Base-by-base conservation (phyloP, 2,888 invertebrate species). In the Spicauda simplicius region DNA sequence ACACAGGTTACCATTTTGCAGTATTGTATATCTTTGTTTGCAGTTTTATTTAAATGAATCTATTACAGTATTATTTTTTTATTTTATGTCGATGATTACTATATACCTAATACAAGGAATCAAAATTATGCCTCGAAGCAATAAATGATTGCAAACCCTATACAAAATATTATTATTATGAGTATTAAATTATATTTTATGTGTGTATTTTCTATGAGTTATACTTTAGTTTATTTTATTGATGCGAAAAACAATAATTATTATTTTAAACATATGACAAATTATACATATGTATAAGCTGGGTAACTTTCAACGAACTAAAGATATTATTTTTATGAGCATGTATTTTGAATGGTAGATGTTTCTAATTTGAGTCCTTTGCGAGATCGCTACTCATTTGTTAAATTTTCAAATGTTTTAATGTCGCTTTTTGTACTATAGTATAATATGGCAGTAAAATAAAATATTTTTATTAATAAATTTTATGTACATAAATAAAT, bases 51-150 rank as follows among this genome's bases (percentile, higher is more conserved):
- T 48, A 76, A 72, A 74, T 76, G 75, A 76, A 76, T 78, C 77
- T 73, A 70, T 60, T 71, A 78, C 84, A 85, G 87, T 87, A 87
- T 87, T 86, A 86, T 80, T 25, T 81, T 16, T 78, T 79, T 60
- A 75, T 77, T 77, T 77, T 75, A 73, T 75, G 77, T 74, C 71
- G 72, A 71, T 71, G 68, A 72, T 70, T 73, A 75, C 76, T 77
- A 76, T 78, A 73, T 72, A 70, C 74, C 80, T 80, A 80, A 82
- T 84, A 79, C 33, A 64, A 75, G 80, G 76, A 73, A 75, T 75
- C 74, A 53, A 67, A 11, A 33, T 18, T 25, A 37, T 64, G 25
- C 58, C 19, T 58, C 8, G 18, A 45, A 58, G n/a, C 30, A 30
- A 48, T 58, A 37, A 52, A 48, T 58, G 10, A 18, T 52, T 30